phyloP scores from a whole-genome alignment of 2,113 vertebrate genomes.

The Pteronura brasiliensis region DNA sequence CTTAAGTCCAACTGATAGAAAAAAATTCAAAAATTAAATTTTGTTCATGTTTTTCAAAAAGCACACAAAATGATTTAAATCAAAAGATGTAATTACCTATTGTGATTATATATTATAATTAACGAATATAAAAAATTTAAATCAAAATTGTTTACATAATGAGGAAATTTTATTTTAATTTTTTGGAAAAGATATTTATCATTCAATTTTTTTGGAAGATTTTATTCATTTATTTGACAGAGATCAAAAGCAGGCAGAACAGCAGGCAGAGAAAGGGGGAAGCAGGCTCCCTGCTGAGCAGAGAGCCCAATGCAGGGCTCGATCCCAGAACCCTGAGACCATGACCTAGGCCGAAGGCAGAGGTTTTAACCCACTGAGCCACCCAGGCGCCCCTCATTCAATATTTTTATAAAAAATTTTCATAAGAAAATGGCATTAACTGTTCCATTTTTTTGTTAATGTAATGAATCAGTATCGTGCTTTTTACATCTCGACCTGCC shows the following conservation, averaged over 20 bases:
- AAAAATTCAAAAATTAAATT: background rate
- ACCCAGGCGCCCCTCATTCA: background rate
- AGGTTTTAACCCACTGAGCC: too few relatives aligned
- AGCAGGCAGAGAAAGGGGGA: too few relatives aligned
- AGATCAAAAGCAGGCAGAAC: too few relatives aligned
- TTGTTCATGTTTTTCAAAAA: background rate
- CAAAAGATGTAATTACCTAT: background rate
- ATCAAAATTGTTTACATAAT: background rate
- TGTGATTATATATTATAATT: background rate
- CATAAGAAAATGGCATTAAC: background rate
- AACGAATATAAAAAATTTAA: background rate
- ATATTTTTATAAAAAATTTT: background rate
- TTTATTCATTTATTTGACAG: background rate
- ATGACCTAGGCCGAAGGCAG: too few relatives aligned
- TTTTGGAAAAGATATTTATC: background rate
- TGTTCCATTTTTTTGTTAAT: background rate
- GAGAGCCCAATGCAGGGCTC: too few relatives aligned
- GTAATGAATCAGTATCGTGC: background rate
- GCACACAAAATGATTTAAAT: constrained; percentile 27
- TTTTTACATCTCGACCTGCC: background rate
- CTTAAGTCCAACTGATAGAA: background rate
- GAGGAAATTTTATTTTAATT: background rate
- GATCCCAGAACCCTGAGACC: too few relatives aligned
- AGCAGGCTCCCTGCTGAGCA: too few relatives aligned
- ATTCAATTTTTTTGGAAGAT: background rate